phyloP scores from a whole-genome alignment of 2,888 invertebrate genomes.

The Pristionchus fissidentatus region DNA sequence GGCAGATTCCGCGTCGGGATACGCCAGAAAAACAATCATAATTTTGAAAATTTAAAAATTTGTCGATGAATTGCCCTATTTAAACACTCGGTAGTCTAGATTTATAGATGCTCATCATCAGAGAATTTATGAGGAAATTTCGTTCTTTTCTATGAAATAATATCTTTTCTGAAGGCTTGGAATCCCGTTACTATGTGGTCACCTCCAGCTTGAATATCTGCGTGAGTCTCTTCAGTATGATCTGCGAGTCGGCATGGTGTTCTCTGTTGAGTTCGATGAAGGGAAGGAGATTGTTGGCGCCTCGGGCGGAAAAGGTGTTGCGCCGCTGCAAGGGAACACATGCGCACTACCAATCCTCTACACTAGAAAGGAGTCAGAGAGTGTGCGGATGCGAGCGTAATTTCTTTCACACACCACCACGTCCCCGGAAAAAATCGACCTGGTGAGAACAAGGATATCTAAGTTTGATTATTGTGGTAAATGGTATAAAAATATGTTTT shows the following conservation, averaged over 20 bases:
- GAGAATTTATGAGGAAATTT: too few relatives aligned
- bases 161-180: too few relatives aligned
- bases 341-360: conserved; percentile 59
- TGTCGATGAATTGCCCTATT: neutral
- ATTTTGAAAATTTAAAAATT: neutral
- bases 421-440: too few relatives aligned
- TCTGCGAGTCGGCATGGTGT: conserved; percentile 64
- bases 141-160: too few relatives aligned
- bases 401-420: too few relatives aligned
- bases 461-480: too few relatives aligned
- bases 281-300: conserved; percentile 58
- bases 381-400: neutral
- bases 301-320: conserved; percentile 53
- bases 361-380: neutral
- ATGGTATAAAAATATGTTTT: too few relatives aligned
- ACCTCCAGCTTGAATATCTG: conserved; percentile 57
- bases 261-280: conserved; percentile 66
- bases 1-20: neutral
- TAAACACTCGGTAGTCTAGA: too few relatives aligned
- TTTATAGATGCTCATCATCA: neutral
- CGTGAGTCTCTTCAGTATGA: conserved; percentile 58
- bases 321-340: conserved; percentile 58
- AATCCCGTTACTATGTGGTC: too few relatives aligned
- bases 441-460: too few relatives aligned
- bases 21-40: neutral